Percentiles rank a stretch among this genome's conserved stretches.
These are phyloP conservation scores for Diachrysia chrysitis DNA, from an alignment of 2,888 invertebrate species.

Conservation along the genomic window DNA sequence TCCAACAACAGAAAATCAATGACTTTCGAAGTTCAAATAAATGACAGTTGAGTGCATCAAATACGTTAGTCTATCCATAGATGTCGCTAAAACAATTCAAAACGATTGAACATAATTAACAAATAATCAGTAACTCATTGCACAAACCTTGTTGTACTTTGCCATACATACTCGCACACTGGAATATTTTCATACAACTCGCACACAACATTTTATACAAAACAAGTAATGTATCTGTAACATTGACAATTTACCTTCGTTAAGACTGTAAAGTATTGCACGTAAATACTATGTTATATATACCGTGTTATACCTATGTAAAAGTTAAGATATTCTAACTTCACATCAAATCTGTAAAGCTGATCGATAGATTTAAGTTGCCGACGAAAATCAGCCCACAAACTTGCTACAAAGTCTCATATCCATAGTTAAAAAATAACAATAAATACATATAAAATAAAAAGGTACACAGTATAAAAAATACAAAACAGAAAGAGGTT, in stretches of 20 bases:
- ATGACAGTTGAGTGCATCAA: neutral
- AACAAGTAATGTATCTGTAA: conserved; percentile 41
- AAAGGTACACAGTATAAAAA: neutral
- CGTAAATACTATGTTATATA: neutral
- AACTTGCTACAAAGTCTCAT: neutral
- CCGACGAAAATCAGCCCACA: neutral
- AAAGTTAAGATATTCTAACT: neutral
- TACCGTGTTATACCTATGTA: conserved; percentile 1
- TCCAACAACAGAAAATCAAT: neutral
- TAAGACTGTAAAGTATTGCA: neutral
- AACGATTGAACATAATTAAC: conserved; percentile 44
- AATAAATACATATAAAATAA: neutral
- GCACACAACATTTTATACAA: conserved; percentile 53
- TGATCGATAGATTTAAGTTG: neutral
- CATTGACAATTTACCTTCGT: conserved; percentile 30
- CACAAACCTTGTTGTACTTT: conserved; percentile 62
- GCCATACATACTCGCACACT: conserved; percentile 58
- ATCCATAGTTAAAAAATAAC: neutral
- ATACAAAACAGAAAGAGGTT: conserved; percentile 19
- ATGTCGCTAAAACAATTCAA: conserved; percentile 45
- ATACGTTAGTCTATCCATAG: neutral
- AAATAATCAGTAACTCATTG: conserved; percentile 36
- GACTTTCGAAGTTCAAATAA: neutral
- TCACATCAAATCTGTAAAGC: neutral
- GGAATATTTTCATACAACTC: conserved; percentile 61